Base-by-base conservation (phyloP, 1,140 invertebrate species). In the Ceratina australensis region DNA sequence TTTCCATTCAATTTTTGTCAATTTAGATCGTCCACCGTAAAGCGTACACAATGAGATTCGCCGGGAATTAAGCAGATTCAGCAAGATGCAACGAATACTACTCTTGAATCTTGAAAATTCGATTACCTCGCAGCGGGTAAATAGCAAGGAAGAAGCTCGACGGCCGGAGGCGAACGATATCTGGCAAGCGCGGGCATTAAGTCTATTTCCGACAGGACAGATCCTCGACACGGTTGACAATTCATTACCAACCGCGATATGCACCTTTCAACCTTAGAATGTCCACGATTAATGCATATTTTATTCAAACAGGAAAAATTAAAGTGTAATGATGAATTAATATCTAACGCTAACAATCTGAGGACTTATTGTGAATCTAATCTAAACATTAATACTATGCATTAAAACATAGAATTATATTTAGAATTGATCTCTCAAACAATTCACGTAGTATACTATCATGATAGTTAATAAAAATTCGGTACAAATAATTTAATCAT, bases 1-100 rank as follows among this genome's bases (percentile, higher is more conserved):
- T 60, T 52, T 24, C 20, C 65, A 52, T 20, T 67, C 72, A 67
- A 49, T 42, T 67, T 67, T 57, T 20, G 22, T 69, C 65, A 50
- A 69, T 52, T 69, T 68, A 33, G 47, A 28, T 67, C 33, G 52
- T 16, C 59, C 33, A 24, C 54, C 5, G n/a, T 68, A 20, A 69
- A 50, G 15, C 24, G n/a, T 16, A 68, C 63, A 59, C 24, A 28
- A 20, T 13, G 56, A n/a, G 24, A 61, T 50, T 18, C 42, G 16
- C 5, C 3, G 12, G 1, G 16, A 52, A 69, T 47, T 60, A 52
- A 76, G n/a, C 33, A 15, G 10, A 60, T 71, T 68, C 47, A 24
- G 26, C 24, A n/a, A 15, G 47, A 26, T 28, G 16, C 54, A 75
- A 59, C 22, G 64, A 57, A 60, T 69, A 60, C 22, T 49, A 69